Conservation (phyloP, 2,113 vertebrate species). For the Thryonomys swinderianus region DNA sequence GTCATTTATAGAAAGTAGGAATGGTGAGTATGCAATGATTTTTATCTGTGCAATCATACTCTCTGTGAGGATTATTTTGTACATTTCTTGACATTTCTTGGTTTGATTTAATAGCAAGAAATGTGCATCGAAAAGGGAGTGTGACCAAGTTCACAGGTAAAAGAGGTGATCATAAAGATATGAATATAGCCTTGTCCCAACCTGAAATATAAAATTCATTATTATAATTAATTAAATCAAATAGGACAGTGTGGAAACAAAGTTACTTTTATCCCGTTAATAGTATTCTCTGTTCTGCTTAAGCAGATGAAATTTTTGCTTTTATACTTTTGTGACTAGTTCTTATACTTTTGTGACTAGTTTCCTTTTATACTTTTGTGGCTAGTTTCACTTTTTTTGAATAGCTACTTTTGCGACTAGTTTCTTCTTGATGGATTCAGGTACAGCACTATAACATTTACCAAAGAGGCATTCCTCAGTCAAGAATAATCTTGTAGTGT, state of each 20-base stretch:
- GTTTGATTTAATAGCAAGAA: background rate
- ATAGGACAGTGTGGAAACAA: background rate
- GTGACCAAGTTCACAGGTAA: background rate
- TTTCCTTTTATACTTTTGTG: background rate
- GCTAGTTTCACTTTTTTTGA: no score
- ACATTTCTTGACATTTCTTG: background rate
- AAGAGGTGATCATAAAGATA: background rate
- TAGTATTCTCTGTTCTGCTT: background rate
- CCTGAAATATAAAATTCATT: background rate
- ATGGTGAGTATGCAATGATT: background rate
- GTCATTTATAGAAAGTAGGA: background rate
- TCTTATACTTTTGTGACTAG: background rate
- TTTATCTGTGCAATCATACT: background rate
- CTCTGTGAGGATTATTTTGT: background rate
- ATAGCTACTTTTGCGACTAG: background rate
- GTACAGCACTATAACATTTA: background rate
- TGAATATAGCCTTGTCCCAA: background rate
- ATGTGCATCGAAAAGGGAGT: background rate
- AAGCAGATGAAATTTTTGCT: background rate
- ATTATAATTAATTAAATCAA: background rate
- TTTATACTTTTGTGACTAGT: background rate
- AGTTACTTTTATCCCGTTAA: background rate
- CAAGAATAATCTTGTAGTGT: background rate
- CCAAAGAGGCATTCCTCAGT: background rate
- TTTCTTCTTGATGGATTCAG: background rate